These are phyloP conservation scores for Zele albiditarsus DNA, from an alignment of 2,888 invertebrate species.

Conservation along the genomic window DNA sequence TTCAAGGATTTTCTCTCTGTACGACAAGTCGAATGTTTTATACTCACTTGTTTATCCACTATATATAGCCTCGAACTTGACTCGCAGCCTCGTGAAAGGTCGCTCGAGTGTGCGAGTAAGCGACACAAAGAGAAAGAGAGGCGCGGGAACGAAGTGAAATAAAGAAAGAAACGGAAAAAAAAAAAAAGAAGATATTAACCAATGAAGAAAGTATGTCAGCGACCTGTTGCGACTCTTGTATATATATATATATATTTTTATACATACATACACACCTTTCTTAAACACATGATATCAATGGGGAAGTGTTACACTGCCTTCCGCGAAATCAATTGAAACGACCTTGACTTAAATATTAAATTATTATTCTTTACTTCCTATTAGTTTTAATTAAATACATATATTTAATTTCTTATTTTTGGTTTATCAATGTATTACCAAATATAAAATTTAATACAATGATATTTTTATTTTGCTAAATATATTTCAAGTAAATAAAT, in stretches of 20 bases:
- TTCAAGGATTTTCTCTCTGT: slow-evolving; percentile 14
- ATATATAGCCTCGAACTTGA: slow-evolving; percentile 34
- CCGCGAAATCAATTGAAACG: slow-evolving; percentile 35
- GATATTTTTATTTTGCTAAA: too few species aligned
- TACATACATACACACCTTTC: slow-evolving; percentile 16
- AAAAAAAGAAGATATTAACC: slow-evolving; percentile 54
- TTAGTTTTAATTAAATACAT: too few species aligned
- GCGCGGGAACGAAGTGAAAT: background rate
- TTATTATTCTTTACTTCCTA: too few species aligned
- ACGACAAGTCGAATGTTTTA: background rate
- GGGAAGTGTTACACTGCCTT: slow-evolving; percentile 37
- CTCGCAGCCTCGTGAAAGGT: slow-evolving; percentile 34
- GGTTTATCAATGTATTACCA: too few species aligned
- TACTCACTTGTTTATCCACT: slow-evolving; percentile 31
- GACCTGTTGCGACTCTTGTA: slow-evolving; percentile 58
- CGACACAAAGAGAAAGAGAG: slow-evolving; percentile 21
- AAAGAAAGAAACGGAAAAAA: slow-evolving; percentile 13
- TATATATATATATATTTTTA: slow-evolving; percentile 27
- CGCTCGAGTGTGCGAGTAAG: slow-evolving; percentile 13
- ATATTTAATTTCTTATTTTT: too few species aligned
- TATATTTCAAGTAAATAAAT: background rate
- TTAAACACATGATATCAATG: slow-evolving; percentile 10
- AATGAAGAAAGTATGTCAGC: slow-evolving; percentile 68
- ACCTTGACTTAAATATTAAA: slow-evolving; percentile 34
- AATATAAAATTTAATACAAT: too few species aligned